Evolutionary conservation across 2,797 vertebrate genomes (phyloP), one percentile per base, ranked within the genome.

Genomic region (Astyanax mexicanus): DNA sequence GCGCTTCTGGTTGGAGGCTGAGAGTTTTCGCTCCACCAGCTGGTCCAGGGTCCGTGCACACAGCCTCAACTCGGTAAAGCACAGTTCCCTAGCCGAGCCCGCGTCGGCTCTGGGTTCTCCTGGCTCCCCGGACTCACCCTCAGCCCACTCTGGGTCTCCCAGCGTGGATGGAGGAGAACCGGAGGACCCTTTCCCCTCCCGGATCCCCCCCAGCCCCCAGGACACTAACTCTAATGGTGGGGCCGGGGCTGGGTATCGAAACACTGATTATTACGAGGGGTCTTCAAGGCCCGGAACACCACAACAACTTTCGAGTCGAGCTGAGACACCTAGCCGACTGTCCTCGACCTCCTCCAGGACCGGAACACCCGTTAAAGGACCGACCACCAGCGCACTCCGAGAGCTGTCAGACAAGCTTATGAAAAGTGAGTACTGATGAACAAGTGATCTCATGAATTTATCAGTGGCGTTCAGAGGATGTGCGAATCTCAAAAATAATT

Each of bases 21-120:
- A 99, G 90, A 95, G 94, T 84, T 99, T 99, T 91, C 95, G 96
- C 77, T 94, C 96, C 60, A 92, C 93, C n/a, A 96, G 96, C 29
- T 99, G 98, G 98, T 97, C 96, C 1, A 92, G 96, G 47, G 94
- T 99, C 60, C 91, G 98, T 87, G 96, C 98, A 0, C 96, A 97
- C 81, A 99, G 95, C 89, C 92, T 99, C 74, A 98, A 99, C 92
- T 96, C 96, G 0, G 95, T 99, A 69, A 98, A 98, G 88, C 98
- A 98, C 88, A 99, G 98, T 85, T 94, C 97, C 0, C 72, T 99
- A 90, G 98, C 96, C 3, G 98, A 99, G 89, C 96, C 95, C 0
- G 89, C 95, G 40, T 51, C 70, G 44, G 4, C 74, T 27, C 42
- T 75, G 17, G 61, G n/a, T 35, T 92, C 93, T 0, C 93, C 93